Conservation (phyloP, 2,113 vertebrate genomes). For the Leucoraja erinaceus region DNA sequence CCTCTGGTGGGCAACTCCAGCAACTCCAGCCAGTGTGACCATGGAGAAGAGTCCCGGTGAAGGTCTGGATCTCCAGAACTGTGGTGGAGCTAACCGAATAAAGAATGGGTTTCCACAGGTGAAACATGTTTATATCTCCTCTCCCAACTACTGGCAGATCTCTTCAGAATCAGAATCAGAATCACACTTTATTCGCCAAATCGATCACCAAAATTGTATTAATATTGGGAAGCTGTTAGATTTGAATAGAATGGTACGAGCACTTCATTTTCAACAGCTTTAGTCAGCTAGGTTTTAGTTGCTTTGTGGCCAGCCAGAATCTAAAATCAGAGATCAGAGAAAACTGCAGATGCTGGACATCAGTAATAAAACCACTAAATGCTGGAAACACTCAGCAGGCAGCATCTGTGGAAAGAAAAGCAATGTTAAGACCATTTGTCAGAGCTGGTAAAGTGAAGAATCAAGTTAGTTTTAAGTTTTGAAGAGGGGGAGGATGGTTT, state of each 20-base stretch:
- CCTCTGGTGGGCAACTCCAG: background rate
- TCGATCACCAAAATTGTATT: slow-evolving; percentile 2
- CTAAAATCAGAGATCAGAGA: too few species aligned
- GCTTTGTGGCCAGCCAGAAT: background rate
- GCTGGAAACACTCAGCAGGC: too few species aligned
- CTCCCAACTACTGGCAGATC: background rate
- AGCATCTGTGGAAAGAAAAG: too few species aligned
- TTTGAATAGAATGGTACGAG: background rate
- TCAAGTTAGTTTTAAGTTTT: too few species aligned
- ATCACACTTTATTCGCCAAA: too few species aligned
- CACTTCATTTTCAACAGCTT: background rate
- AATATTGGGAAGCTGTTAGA: slow-evolving; percentile 20
- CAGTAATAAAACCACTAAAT: too few species aligned
- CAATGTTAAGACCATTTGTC: too few species aligned
- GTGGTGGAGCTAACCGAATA: background rate
- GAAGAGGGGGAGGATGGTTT: too few species aligned
- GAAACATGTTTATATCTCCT: background rate
- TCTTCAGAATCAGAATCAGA: too few species aligned
- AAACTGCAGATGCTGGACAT: too few species aligned
- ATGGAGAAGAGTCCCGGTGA: background rate
- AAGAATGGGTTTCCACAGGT: background rate
- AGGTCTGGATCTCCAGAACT: background rate
- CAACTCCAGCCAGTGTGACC: background rate
- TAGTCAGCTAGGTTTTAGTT: background rate
- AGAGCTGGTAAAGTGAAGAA: too few species aligned